Evolutionary conservation across 1,140 invertebrate genomes (phyloP).

Genomic region (Dinothrombium tinctorium): DNA sequence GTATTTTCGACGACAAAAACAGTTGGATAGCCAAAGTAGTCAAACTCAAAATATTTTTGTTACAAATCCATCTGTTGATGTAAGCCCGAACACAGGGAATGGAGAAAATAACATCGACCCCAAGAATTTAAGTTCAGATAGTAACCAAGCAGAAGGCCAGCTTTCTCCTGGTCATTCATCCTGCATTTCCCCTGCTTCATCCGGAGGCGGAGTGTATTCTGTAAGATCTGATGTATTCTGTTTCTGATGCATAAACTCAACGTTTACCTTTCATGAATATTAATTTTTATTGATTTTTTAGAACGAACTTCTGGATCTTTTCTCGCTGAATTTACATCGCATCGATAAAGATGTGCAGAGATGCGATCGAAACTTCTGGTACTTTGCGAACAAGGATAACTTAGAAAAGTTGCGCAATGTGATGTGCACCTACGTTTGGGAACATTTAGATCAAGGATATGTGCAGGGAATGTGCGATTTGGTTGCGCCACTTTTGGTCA

Average conservation of each 20-base stretch:
- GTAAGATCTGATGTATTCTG: conserved; percentile 27
- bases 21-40: conserved; percentile 9
- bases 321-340: conserved; percentile 67
- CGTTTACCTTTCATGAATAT: background rate
- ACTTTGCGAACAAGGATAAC: conserved; percentile 57
- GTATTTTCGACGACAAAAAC: conserved; percentile 8
- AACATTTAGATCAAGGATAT: conserved; percentile 67
- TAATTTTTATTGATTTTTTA: background rate
- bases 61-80: conserved; percentile 26
- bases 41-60: conserved; percentile 18
- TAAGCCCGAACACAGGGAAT: conserved; percentile 4
- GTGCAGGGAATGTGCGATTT: conserved; percentile 89
- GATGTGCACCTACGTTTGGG: conserved; percentile 93
- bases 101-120: conserved; percentile 8
- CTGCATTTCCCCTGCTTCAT: conserved; percentile 51
- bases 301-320: conserved; percentile 41
- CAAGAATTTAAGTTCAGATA: conserved; percentile 16
- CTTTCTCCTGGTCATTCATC: conserved; percentile 24
- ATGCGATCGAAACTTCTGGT: conserved; percentile 77
- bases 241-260: background rate
- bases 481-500: conserved; percentile 67
- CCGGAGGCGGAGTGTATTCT: conserved; percentile 62
- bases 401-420: conserved; percentile 80
- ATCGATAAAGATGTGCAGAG: conserved; percentile 90
- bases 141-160: conserved; percentile 18